Conservation (phyloP, 2,888 invertebrate species). For the Hesperia comma region DNA sequence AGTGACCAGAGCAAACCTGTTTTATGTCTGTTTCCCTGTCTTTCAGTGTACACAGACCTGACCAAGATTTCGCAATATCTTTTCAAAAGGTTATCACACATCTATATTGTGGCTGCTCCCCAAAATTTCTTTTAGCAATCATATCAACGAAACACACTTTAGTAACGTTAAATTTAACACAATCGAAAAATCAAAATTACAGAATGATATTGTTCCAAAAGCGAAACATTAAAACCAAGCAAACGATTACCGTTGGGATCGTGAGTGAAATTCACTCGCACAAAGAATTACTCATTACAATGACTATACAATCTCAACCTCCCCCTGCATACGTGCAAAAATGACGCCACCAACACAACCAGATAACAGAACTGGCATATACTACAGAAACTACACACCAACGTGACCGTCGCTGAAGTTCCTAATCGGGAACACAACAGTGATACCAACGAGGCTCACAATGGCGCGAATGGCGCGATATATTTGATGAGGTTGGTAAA, state of each 20-base stretch:
- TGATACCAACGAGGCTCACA: background rate
- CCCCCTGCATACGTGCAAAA: background rate
- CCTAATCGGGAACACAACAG: slow-evolving; percentile 7
- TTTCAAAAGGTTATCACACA: too few relatives aligned
- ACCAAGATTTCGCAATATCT: too few relatives aligned
- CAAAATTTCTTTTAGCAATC: too few relatives aligned
- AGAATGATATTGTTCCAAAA: background rate
- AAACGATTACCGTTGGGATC: background rate
- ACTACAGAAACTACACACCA: background rate
- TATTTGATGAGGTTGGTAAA: slow-evolving; percentile 5
- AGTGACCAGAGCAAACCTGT: too few relatives aligned
- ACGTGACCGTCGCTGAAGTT: slow-evolving; percentile 1
- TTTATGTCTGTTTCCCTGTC: too few relatives aligned
- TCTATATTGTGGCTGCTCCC: too few relatives aligned
- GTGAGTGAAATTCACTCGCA: background rate
- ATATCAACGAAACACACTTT: too few relatives aligned
- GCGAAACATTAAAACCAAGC: background rate
- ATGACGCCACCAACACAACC: background rate
- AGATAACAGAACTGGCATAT: background rate
- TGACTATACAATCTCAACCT: background rate
- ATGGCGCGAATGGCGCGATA: slow-evolving; percentile 8
- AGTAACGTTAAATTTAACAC: too few relatives aligned
- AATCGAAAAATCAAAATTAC: too few relatives aligned
- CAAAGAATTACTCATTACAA: slow-evolving; percentile 1
- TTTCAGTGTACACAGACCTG: too few relatives aligned